Evolutionary conservation across 2,888 invertebrate genomes (phyloP), one percentile per base, ranked within the genome.

Genomic region (Oligia fasciuncula): DNA sequence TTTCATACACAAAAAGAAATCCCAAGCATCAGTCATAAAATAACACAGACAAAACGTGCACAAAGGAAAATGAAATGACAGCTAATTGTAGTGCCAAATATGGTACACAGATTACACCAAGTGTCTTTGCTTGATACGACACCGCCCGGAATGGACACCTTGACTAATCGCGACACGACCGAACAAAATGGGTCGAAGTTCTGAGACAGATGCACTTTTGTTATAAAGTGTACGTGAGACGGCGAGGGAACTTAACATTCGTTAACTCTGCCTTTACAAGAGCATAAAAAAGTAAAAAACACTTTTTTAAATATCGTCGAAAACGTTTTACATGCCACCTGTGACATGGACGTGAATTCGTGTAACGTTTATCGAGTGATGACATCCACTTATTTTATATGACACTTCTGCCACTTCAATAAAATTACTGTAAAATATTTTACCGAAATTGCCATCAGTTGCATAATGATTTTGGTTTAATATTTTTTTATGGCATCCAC

Each of bases 31-130:
- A 88, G 88, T 90, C 91, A 90, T 91, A 93, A 93, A 93, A 94
- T 93, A 91, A 93, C 91, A 92, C 88, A 92, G 88, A 91, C 91
- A 80, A 54, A 92, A 89, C 92, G 89, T 91, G 91, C 92, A 94
- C 93, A 94, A 95, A 94, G 93, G 70, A 92, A 92, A 93, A 94
- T 90, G 87, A 88, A 88, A 94, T 94, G 95, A 95, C 95, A 94
- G 94, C 93, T 95, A 95, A 96, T 95, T 95, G 94, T 92, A 89
- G 89, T 90, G 91, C 93, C 95, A 91, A 94, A 95, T 93, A 95
- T 91, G 96, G 96, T 85, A 89, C 89, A 88, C 89, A 94, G 94
- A 95, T 96, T 94, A 94, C 92, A 93, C 92, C 90, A 90, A 93
- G 93, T 93, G 95, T 91, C 92, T 91, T 90, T 88, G 88, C 93